Conservation (phyloP, 2,113 vertebrate genomes). For the Oncorhynchus masou region DNA sequence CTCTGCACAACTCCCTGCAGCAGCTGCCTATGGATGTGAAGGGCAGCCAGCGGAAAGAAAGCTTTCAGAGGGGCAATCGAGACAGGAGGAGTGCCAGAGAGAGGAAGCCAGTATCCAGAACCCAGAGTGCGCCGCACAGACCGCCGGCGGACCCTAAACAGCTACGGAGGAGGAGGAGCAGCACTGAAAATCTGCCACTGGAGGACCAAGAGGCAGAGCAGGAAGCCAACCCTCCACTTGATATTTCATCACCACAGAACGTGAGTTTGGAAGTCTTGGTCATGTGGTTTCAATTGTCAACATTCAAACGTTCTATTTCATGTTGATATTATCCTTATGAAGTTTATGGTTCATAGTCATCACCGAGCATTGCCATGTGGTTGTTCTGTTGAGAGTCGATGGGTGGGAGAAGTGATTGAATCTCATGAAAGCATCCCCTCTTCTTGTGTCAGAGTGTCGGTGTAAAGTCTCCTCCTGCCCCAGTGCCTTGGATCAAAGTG, state of each 20-base stretch:
- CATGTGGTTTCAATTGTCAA: background rate
- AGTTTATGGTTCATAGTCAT: background rate
- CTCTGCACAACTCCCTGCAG: slow-evolving; percentile 76
- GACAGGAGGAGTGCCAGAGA: slow-evolving; percentile 27
- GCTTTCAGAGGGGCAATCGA: slow-evolving; percentile 45
- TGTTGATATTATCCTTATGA: background rate
- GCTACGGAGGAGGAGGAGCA: slow-evolving; percentile 56
- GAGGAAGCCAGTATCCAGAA: slow-evolving; percentile 74
- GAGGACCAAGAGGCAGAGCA: background rate
- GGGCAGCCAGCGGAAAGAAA: slow-evolving; percentile 35
- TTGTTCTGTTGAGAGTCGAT: background rate
- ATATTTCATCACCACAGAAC: slow-evolving; percentile 55
- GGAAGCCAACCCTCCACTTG: slow-evolving; percentile 26
- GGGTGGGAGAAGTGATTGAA: background rate
- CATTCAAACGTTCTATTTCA: background rate
- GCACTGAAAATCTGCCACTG: slow-evolving; percentile 47
- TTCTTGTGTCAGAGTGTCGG: slow-evolving; percentile 38
- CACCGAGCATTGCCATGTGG: background rate
- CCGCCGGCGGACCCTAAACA: slow-evolving; percentile 50
- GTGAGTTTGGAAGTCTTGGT: slow-evolving; percentile 51
- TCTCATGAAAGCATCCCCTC: background rate
- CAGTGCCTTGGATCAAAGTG: slow-evolving; percentile 70
- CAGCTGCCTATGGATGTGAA: slow-evolving; percentile 75
- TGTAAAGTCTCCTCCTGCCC: slow-evolving; percentile 50
- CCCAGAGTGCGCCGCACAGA: slow-evolving; percentile 84